A percentile compares a stretch with the other conserved stretches of the same genome.
These are phyloP conservation scores for Habroteleia sp. DNA, from an alignment of 2,888 invertebrate genomes.

Conservation along the genomic window DNA sequence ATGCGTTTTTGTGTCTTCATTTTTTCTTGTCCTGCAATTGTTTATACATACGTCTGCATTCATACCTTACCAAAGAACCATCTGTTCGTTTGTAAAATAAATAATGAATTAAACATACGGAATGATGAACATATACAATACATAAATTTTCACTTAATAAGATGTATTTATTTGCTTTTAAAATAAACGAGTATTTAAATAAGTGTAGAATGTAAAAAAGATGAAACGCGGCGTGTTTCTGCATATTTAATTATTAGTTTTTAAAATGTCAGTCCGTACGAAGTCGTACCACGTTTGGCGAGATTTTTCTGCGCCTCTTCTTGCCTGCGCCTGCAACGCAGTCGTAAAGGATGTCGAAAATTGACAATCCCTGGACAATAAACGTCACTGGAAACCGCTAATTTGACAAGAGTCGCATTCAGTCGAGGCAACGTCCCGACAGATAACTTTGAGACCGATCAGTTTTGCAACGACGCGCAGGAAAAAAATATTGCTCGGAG, in stretches of 20 bases:
- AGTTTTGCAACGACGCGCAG: too few species aligned
- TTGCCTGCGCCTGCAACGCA: too few species aligned
- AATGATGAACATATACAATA: slow-evolving; percentile 21
- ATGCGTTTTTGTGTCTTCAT: slow-evolving; percentile 15
- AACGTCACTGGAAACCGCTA: too few species aligned
- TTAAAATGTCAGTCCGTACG: slow-evolving; percentile 44
- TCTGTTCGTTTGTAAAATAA: slow-evolving; percentile 3
- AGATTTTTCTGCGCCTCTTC: slow-evolving; percentile 13
- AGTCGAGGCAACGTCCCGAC: too few species aligned
- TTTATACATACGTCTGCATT: background rate
- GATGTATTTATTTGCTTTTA: slow-evolving; percentile 14
- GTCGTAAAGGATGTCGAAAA: too few species aligned
- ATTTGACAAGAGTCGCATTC: too few species aligned
- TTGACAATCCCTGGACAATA: too few species aligned
- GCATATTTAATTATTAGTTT: slow-evolving; percentile 43
- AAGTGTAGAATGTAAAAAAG: slow-evolving; percentile 23
- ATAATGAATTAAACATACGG: slow-evolving; percentile 14
- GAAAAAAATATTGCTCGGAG: too few species aligned
- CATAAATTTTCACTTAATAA: slow-evolving; percentile 18
- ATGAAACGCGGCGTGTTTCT: slow-evolving; percentile 18
- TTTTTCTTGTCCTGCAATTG: slow-evolving; percentile 1
- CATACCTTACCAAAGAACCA: too few species aligned
- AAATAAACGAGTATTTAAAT: slow-evolving; percentile 52
- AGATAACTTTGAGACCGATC: too few species aligned
- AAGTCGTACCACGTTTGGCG: slow-evolving; percentile 10